These are phyloP conservation scores for Polypedilum vanderplanki DNA, from an alignment of 1,140 invertebrate species.

Conservation along the genomic window DNA sequence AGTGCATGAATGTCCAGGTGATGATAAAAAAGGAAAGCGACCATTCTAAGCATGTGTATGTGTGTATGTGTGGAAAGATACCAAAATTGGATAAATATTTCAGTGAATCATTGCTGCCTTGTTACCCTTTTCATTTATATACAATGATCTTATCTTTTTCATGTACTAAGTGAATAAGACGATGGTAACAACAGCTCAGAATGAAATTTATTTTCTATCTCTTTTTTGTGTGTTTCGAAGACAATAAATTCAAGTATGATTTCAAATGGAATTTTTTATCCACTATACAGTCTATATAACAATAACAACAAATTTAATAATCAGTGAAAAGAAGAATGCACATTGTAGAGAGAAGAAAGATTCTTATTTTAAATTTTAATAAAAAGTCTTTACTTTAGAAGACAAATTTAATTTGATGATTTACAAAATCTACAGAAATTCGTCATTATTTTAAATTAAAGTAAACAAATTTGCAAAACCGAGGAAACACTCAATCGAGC, in stretches of 20 bases:
- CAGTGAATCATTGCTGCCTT: slow-evolving; percentile 7
- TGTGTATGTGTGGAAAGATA: neutral
- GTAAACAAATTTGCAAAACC: too few relatives aligned
- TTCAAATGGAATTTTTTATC: slow-evolving; percentile 22
- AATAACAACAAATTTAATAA: too few relatives aligned
- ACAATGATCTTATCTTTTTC: slow-evolving; percentile 5
- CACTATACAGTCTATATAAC: neutral
- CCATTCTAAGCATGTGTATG: neutral
- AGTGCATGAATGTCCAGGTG: neutral
- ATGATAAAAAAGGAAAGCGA: neutral
- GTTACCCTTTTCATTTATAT: slow-evolving; percentile 19
- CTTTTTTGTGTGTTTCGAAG: neutral
- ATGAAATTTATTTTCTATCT: neutral
- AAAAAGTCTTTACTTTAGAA: too few relatives aligned
- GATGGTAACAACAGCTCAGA: neutral
- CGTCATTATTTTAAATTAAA: too few relatives aligned
- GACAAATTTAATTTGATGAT: too few relatives aligned
- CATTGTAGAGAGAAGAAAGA: too few relatives aligned
- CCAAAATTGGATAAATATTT: slow-evolving; percentile 14
- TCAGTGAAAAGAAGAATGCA: too few relatives aligned
- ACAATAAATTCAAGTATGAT: slow-evolving; percentile 25
- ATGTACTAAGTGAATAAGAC: neutral
- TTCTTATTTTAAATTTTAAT: too few relatives aligned
- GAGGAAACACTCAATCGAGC: too few relatives aligned
- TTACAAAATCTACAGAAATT: too few relatives aligned